A percentile compares a stretch with the other conserved stretches of the same genome.
These are phyloP conservation scores for Pelodiscus sinensis DNA, from an alignment of 2,113 vertebrate species.

Conservation along the genomic window DNA sequence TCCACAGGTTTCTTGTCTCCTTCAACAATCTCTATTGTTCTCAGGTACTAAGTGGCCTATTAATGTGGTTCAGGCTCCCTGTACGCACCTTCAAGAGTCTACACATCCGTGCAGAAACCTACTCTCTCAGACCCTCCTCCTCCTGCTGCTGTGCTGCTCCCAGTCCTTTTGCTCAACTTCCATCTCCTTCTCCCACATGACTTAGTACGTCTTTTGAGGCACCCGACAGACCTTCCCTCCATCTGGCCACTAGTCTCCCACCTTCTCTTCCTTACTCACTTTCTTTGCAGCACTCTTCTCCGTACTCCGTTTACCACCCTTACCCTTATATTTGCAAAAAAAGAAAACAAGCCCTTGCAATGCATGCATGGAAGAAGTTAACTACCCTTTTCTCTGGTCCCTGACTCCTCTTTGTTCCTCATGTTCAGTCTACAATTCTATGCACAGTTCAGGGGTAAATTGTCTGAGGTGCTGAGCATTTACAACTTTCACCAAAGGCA, in stretches of 20 bases:
- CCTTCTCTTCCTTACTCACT: neutral
- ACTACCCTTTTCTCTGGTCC: neutral
- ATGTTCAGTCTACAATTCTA: neutral
- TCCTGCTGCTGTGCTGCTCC: rapidly evolving
- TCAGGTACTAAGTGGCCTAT: neutral
- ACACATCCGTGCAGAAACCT: neutral
- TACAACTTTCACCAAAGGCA: neutral
- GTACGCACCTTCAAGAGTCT: neutral
- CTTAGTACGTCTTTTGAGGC: too few relatives aligned
- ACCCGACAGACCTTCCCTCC: neutral
- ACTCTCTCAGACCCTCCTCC: neutral
- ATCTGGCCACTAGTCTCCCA: neutral
- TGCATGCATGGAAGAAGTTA: neutral
- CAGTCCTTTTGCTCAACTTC: neutral
- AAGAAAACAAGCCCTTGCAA: neutral
- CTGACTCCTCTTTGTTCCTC: neutral
- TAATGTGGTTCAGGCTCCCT: neutral
- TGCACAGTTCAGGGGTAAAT: neutral
- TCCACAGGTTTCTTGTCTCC: neutral
- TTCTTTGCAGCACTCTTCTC: neutral
- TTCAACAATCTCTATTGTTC: neutral
- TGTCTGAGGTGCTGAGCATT: neutral
- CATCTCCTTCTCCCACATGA: neutral
- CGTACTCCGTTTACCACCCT: neutral
- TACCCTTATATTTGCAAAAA: neutral